Evolutionary conservation across 2,888 invertebrate genomes (phyloP), one percentile per base, ranked within the genome.

Genomic region (Sarcophaga carnaria): DNA sequence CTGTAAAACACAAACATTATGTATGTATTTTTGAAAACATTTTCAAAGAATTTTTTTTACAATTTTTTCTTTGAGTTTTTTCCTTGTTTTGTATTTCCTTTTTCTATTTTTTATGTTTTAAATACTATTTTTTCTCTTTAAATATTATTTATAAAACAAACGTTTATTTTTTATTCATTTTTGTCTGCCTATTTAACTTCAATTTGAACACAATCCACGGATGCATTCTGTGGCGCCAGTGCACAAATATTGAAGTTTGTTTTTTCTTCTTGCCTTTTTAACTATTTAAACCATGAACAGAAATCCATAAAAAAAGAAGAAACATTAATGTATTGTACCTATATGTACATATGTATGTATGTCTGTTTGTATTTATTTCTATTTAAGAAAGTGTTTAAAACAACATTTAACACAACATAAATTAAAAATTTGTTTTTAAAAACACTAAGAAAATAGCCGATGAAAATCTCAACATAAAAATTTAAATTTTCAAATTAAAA

Each of bases 201-300:
- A 20, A 80, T 62, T 60, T 80, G 22, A 74, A 67, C 66, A 80
- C 12, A 67, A 80, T 62, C n/a, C 59, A 67, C 25, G n/a, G 27
- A 12, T 66, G 37, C n/a, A 22, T 49, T 47, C 45, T 10, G n/a
- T 60, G 80, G 60, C 60, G 72, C 80, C 72, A 74, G 10, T 17
- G 45, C 17, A 54, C 54, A 54, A 54, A 54, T 54, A 54, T 14
- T 54, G 54, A 14, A 54, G 14, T 14, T 14, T 4, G 14, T 14
- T 49, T 17, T 54, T 17, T 17, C 12, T 54, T 17, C 5, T 12
- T 54, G 3, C 17, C 14, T 54, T 54, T 54, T 17, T 54, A 54
- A 54, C 12, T 54, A 17, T 54, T 54, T 54, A 54, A 14, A 54
- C 54, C 54, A 54, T 54, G 54, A 14, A 54, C 54, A 54, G 54